A percentile compares a stretch with the other conserved stretches of the same genome.
Evolutionary conservation across 1,140 invertebrate species (phyloP).

Genomic region (Aphidius gifuensis): DNA sequence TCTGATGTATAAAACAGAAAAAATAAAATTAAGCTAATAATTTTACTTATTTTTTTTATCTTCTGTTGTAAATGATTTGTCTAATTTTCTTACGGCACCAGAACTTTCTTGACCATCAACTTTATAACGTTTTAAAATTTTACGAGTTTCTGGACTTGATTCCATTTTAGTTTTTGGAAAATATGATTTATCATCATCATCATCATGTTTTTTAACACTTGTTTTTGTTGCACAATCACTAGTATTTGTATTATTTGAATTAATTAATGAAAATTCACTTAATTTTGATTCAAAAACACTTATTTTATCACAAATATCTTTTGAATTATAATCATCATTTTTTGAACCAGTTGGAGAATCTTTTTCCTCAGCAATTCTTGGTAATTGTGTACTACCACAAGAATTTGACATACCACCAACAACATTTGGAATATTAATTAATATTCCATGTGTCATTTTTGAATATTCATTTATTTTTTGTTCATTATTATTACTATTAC

Average conservation of each 20-base stretch:
- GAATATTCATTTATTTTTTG: constrained; percentile 42
- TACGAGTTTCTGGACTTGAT: constrained; percentile 5
- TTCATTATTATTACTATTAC: neutral
- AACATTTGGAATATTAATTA: constrained; percentile 49
- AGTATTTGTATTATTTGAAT: neutral
- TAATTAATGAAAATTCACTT: neutral
- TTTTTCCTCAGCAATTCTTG: constrained; percentile 78
- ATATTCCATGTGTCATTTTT: constrained; percentile 47
- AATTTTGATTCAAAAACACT: neutral
- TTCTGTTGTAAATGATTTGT: constrained; percentile 2
- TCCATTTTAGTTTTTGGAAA: constrained; percentile 3
- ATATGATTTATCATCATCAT: neutral
- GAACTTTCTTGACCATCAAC: constrained; percentile 1
- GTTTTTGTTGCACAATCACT: neutral
- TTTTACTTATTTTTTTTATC: constrained; percentile 12
- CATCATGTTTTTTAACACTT: neutral
- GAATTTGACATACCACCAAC: constrained; percentile 39
- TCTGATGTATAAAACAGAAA: constrained; percentile 1
- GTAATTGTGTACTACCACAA: constrained; percentile 53
- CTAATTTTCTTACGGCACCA: neutral
- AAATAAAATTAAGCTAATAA: constrained; percentile 5
- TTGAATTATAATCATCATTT: constrained; percentile 38
- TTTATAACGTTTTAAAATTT: constrained; percentile 11
- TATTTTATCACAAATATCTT: neutral
- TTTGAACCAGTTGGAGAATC: constrained; percentile 71